A percentile compares a stretch with the other conserved stretches of the same genome.
Conservation (phyloP, 2,797 vertebrate genomes). For the Sebastes vulpes region DNA sequence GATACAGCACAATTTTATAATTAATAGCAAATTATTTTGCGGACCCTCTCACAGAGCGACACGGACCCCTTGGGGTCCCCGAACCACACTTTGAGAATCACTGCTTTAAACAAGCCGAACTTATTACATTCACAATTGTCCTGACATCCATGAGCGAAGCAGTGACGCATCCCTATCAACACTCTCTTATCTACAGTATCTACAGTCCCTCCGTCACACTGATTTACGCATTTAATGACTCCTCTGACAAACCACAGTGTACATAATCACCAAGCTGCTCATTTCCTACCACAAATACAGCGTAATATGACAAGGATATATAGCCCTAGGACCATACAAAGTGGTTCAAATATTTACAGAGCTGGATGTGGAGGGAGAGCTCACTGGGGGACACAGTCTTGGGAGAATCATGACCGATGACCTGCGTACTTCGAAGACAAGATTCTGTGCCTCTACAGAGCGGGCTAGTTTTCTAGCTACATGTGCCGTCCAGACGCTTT, state of each 20-base stretch:
- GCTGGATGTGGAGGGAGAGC: background rate
- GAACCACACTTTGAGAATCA: too few species aligned
- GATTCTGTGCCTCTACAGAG: background rate
- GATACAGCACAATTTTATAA: too few species aligned
- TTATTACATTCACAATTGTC: background rate
- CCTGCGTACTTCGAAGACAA: constrained; percentile 15
- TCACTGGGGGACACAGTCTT: constrained; percentile 30
- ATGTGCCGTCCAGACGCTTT: constrained; percentile 62
- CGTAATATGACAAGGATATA: constrained; percentile 11
- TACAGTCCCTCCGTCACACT: constrained; percentile 1
- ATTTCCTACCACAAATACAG: constrained; percentile 51
- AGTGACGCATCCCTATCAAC: background rate
- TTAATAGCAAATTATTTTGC: too few species aligned
- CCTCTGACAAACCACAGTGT: constrained; percentile 36
- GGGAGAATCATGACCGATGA: constrained; percentile 60
- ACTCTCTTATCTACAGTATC: background rate
- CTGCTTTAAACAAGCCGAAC: background rate
- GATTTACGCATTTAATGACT: constrained; percentile 47
- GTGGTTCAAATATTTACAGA: constrained; percentile 42
- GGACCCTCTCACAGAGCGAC: too few species aligned
- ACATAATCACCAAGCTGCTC: constrained; percentile 36
- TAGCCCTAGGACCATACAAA: background rate
- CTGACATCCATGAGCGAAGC: background rate
- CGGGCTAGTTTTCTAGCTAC: constrained; percentile 4
- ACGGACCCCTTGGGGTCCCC: too few species aligned